Evolutionary conservation across 2,888 invertebrate species (phyloP), one percentile per base, ranked within the genome.

Genomic region (Monoplex corrugatus): DNA sequence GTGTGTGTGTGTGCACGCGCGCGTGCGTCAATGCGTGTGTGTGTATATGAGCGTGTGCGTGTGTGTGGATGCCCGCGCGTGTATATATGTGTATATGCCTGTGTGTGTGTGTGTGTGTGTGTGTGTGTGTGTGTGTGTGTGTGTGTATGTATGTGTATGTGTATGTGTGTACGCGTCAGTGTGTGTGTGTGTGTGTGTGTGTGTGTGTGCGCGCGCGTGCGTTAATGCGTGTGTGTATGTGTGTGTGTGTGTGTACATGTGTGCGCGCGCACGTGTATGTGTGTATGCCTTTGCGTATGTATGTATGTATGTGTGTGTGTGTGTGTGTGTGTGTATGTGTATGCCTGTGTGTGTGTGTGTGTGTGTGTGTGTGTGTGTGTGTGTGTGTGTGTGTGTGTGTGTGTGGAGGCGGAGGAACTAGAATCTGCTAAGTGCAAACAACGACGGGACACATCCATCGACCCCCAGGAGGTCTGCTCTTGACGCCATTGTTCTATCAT

Each of bases 381-480:
- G 32, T 86, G 86, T 86, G 35, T 86, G 86, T 86, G 35, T 86
- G 86, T 86, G 32, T 86, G 63, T 86, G 35, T 57, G 86, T 86
- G 16, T 86, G 63, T 86, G 35, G 45, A 57, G 45, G 32, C 57
- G 50, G n/a, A n/a, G n/a, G n/a, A n/a, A n/a, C n/a, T n/a, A n/a
- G n/a, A n/a, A n/a, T n/a, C n/a, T n/a, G n/a, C n/a, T n/a, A n/a
- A n/a, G n/a, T n/a, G n/a, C n/a, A n/a, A n/a, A n/a, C n/a, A n/a
- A n/a, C n/a, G n/a, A n/a, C n/a, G n/a, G n/a, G n/a, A n/a, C n/a
- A n/a, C n/a, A n/a, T n/a, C n/a, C n/a, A n/a, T n/a, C n/a, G n/a
- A n/a, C n/a, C n/a, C n/a, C n/a, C n/a, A n/a, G n/a, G n/a, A n/a
- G n/a, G n/a, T n/a, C n/a, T n/a, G n/a, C n/a, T n/a, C n/a, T n/a